These are phyloP conservation scores for Pachypsylla venusta DNA, from an alignment of 1,140 invertebrate species.

Conservation along the genomic window DNA sequence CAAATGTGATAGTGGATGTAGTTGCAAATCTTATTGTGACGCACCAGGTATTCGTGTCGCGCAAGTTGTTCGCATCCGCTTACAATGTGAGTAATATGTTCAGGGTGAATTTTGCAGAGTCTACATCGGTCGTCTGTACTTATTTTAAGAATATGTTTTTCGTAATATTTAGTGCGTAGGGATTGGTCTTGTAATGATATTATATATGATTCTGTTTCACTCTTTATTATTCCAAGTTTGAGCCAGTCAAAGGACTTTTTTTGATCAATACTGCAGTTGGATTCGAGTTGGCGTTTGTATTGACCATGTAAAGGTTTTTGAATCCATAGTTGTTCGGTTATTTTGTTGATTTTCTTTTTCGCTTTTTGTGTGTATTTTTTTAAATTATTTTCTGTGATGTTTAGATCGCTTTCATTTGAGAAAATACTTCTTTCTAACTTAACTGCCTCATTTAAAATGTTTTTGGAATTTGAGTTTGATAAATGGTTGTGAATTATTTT, in stretches of 20 bases:
- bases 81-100: neutral
- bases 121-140: neutral
- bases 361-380: neutral
- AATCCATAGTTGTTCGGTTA: neutral
- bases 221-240: neutral
- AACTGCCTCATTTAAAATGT: neutral
- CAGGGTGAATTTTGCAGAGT: slow-evolving; percentile 1
- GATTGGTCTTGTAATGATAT: neutral
- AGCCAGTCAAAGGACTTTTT: neutral
- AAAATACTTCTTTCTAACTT: neutral
- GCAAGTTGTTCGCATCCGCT: neutral
- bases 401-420: neutral
- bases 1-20: neutral
- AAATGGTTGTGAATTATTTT: neutral
- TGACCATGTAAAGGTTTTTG: neutral
- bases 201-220: neutral
- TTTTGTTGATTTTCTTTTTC: neutral
- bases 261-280: neutral
- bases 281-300: neutral
- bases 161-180: neutral
- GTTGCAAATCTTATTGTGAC: neutral
- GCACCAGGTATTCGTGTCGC: neutral
- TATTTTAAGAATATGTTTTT: neutral
- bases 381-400: neutral
- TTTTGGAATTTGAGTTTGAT: neutral